Base-by-base conservation (phyloP, 1,140 invertebrate species). In the Rhizoglyphus robini region DNA sequence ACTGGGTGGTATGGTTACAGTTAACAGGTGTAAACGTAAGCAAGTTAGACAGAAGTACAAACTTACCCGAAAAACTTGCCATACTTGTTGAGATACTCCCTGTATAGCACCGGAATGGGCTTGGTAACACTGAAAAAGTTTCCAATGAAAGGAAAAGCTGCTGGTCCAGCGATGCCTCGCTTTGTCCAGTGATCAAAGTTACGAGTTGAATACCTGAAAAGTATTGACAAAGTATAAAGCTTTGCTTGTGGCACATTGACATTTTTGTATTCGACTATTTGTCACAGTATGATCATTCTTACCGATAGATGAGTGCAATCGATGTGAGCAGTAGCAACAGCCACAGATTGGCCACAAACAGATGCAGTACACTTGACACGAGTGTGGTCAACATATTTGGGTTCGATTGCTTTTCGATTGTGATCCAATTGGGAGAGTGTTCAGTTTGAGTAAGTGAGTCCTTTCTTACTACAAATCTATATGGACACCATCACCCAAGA, bases 161-260 rank as follows among this genome's bases (percentile, higher is more conserved):
- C n/a, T 30, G 63, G 63, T 23, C 65, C 65, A 47, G 25, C 18
- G 1, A 66, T 67, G 20, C 65, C 65, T 23, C 63, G 66, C 4
- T 67, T 41, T 18, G 36, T 18, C 36, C 36, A 11, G 8, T 41
- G 36, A 41, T 8, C 36, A 41, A 41, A 41, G 36, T 18, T 41
- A 18, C 8, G 18, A 41, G 36, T 11, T 41, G 36, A 41, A 41
- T 41, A 41, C 18, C 18, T 11, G 18, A 11, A 11, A 41, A 8
- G 8, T 41, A 41, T 18, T 41, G 18, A 41, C 18, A 41, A 11
- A 41, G 18, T 41, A 18, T 18, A 41, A 41, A 41, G 36, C n/a
- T n/a, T n/a, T n/a, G n/a, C n/a, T n/a, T n/a, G n/a, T n/a, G n/a
- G n/a, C n/a, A n/a, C n/a, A n/a, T n/a, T n/a, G n/a, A n/a, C n/a